Evolutionary conservation across 2,113 vertebrate species (phyloP), one percentile per base, ranked within the genome.

Genomic region (Cynocephalus volans): DNA sequence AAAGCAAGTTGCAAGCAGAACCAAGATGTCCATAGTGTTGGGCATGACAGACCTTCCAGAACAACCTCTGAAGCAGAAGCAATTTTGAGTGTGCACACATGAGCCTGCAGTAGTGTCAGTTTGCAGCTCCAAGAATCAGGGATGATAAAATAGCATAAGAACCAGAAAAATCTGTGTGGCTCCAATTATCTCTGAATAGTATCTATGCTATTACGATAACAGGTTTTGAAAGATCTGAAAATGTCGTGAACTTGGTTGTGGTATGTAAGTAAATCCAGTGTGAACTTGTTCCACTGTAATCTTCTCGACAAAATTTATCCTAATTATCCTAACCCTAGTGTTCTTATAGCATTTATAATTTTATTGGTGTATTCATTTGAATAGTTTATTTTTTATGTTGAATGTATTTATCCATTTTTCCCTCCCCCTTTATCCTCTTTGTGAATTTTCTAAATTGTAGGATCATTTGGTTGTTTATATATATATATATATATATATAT

Each of bases 1-100:
- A 76, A 92, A 95, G 6, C 23, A 87, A 93, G 36, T 86, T 86
- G 50, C 1, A 1, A 95, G n/a, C 33, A 84, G 56, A 95, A 76
- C 11, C 31, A 80, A 18, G 24, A 60, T 95, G 9, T 26, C 9
- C n/a, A n/a, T 8, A 15, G 50, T 21, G 21, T 65, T 93, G 19
- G 2, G 23, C 45, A 84, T 48, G 70, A 23, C 13, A 83, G 19
- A 72, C 0, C 73, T 97, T 96, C 65, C 28, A 72, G 86, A 95
- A 90, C 52, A 89, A 18, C 19, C 14, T 79, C 6, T 50, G 75
- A 92, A 70, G 60, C 36, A 24, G 28, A 90, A 87, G 36, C 48
- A 54, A 0, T 56, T 19, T 87, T 12, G 5, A 15, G 13, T 50
- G 5, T 41, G 15, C 21, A 62, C 6, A 56, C 5, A 23, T n/a